These are phyloP conservation scores for Sebastes goodei DNA, from an alignment of 2,797 vertebrate genomes.

Conservation along the genomic window DNA sequence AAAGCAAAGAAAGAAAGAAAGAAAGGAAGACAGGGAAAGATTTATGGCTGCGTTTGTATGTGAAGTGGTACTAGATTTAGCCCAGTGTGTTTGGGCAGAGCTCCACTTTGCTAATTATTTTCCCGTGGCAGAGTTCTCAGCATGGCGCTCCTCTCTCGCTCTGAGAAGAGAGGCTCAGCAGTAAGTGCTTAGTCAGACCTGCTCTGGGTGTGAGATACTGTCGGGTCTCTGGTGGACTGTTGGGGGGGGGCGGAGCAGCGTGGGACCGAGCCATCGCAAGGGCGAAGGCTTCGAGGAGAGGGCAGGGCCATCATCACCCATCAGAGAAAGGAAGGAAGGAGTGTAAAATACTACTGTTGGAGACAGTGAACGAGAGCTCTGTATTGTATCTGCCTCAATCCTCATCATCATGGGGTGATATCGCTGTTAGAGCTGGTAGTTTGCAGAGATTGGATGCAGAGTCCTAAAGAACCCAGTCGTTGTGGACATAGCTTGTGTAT, in stretches of 20 bases:
- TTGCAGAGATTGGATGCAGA: not conserved
- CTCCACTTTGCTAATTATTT: slow-evolving; percentile 83
- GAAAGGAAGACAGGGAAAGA: slow-evolving; percentile 16
- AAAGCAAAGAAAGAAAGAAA: not conserved
- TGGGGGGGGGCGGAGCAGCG: slow-evolving; percentile 37
- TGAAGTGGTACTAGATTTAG: slow-evolving; percentile 74
- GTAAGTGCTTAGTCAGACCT: slow-evolving; percentile 76
- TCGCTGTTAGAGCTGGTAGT: not conserved
- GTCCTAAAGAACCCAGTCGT: not conserved
- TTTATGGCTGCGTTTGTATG: slow-evolving; percentile 62
- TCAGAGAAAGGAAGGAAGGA: slow-evolving; percentile 16
- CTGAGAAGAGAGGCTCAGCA: slow-evolving; percentile 62
- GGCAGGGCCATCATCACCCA: slow-evolving; percentile 45
- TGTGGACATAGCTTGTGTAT: not conserved
- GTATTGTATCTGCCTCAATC: not conserved
- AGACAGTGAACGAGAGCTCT: not conserved
- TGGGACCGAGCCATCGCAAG: slow-evolving; percentile 47
- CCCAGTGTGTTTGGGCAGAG: slow-evolving; percentile 69
- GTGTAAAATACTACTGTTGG: slow-evolving; percentile 9
- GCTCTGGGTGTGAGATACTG: slow-evolving; percentile 65
- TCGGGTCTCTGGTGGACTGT: slow-evolving; percentile 64
- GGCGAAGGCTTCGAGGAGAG: slow-evolving; percentile 43
- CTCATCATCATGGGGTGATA: not conserved
- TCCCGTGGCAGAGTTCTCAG: slow-evolving; percentile 76
- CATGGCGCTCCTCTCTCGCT: slow-evolving; percentile 64